A percentile compares a stretch with the other conserved stretches of the same genome.
phyloP scores from a whole-genome alignment of 2,888 invertebrate genomes.

The Dryocosmus kuriphilus region DNA sequence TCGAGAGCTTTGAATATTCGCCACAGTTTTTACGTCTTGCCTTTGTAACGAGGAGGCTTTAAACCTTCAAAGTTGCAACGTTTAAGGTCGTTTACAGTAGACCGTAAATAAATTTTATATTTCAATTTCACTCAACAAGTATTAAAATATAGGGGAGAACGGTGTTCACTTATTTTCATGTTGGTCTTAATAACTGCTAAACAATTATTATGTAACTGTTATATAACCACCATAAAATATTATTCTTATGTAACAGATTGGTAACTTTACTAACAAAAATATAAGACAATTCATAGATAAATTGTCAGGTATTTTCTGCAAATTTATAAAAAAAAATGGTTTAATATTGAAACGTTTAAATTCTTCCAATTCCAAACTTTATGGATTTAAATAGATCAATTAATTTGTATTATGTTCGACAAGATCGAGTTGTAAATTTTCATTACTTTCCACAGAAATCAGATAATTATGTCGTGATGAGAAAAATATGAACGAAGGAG shows the following conservation, averaged over 20 bases:
- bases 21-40: neutral
- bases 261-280: too few species aligned
- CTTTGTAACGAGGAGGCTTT: slow-evolving; percentile 5
- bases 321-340: neutral
- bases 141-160: slow-evolving; percentile 25
- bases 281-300: too few species aligned
- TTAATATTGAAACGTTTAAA: neutral
- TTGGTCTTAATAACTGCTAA: neutral
- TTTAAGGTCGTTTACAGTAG: slow-evolving; percentile 33
- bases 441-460: neutral
- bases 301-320: too few species aligned
- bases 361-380: neutral
- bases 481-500: neutral
- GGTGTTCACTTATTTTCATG: neutral
- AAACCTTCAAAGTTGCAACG: slow-evolving; percentile 20
- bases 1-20: neutral
- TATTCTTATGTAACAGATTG: too few species aligned
- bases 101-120: slow-evolving; percentile 23
- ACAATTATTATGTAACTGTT: neutral
- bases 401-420: neutral
- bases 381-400: neutral
- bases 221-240: neutral
- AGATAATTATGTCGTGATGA: neutral
- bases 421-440: neutral
- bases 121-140: slow-evolving; percentile 31